Percentiles rank a stretch among this genome's conserved stretches.
Evolutionary conservation across 2,888 invertebrate species (phyloP).

Genomic region (Empis stercorea): DNA sequence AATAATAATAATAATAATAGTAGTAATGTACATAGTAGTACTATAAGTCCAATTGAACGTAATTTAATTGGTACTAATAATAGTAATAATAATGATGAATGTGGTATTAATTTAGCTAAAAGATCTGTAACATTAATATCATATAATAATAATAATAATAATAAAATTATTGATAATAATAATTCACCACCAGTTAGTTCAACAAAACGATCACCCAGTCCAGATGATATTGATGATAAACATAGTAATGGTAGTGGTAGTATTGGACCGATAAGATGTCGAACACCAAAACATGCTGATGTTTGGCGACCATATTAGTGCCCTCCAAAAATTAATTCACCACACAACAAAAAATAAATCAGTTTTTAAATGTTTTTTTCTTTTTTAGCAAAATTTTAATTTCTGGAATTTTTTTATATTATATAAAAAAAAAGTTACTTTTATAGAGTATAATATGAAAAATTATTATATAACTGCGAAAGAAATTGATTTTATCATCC

Average conservation of each 20-base stretch:
- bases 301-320: constrained; percentile 66
- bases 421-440: too few relatives aligned
- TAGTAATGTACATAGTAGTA: constrained; percentile 19
- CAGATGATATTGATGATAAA: constrained; percentile 31
- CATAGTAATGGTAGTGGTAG: constrained; percentile 9
- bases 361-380: too few relatives aligned
- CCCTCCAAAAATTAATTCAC: constrained; percentile 12
- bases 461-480: too few relatives aligned
- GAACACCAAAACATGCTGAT: constrained; percentile 44
- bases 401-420: too few relatives aligned
- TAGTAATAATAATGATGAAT: constrained; percentile 11
- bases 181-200: constrained; percentile 37
- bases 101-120: constrained; percentile 31
- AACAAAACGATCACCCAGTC: constrained; percentile 42
- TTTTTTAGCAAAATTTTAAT: too few relatives aligned
- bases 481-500: too few relatives aligned
- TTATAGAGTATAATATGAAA: too few relatives aligned
- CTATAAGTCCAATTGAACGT: constrained; percentile 16
- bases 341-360: not conserved
- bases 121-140: constrained; percentile 32
- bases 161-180: constrained; percentile 21
- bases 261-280: constrained; percentile 34
- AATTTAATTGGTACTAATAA: constrained; percentile 2
- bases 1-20: not conserved
- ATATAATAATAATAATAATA: constrained; percentile 25